Conservation (phyloP, 2,113 vertebrate genomes). For the Campylomormyrus numenius region DNA sequence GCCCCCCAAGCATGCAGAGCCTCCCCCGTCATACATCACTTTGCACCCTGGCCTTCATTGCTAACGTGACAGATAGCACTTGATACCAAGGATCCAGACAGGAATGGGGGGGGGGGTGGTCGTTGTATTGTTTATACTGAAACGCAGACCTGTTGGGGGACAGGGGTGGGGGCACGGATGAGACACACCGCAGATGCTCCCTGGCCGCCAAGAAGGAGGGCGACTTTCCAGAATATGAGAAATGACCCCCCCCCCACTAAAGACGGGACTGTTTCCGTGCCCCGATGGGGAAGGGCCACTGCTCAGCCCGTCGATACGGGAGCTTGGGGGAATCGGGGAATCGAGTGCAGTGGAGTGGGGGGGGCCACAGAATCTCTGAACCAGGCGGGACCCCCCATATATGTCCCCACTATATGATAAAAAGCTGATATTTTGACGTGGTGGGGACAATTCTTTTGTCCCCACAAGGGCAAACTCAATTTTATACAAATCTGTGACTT, state of each 20-base stretch:
- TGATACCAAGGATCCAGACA: background rate
- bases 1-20: too few relatives aligned
- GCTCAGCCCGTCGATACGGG: slow-evolving; percentile 42
- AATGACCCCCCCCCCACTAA: slow-evolving; percentile 38
- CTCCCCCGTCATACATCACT: background rate
- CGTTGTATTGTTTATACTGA: background rate
- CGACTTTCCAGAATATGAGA: slow-evolving; percentile 31
- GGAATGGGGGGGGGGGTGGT: background rate
- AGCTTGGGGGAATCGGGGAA: slow-evolving; percentile 36
- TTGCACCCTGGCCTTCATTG: background rate
- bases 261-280: slow-evolving; percentile 30
- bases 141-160: background rate
- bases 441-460: background rate
- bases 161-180: background rate
- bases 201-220: background rate
- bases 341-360: slow-evolving; percentile 32
- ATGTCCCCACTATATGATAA: background rate
- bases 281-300: slow-evolving; percentile 34
- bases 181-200: background rate
- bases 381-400: too few relatives aligned
- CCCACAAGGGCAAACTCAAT: background rate
- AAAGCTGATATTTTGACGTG: background rate
- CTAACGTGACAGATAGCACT: background rate
- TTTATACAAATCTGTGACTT: background rate
- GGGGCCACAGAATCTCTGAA: too few relatives aligned